Evolutionary conservation across 2,888 invertebrate genomes (phyloP).

Genomic region (Acrocyrtus sp.): DNA sequence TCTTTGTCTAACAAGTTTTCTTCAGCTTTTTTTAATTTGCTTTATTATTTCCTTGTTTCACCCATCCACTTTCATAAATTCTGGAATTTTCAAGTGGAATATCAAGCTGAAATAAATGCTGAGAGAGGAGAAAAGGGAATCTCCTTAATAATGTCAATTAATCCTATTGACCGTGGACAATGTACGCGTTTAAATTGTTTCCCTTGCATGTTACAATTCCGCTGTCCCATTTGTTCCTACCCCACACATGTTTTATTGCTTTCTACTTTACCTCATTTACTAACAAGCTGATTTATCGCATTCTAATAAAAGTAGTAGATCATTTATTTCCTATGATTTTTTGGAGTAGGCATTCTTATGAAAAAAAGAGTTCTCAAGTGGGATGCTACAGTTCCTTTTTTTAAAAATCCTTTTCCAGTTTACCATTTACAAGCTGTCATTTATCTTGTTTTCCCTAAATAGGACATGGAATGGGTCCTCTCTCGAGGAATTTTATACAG

Average conservation of each 20-base stretch:
- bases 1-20: not conserved
- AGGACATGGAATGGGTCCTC: not conserved
- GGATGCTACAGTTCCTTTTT: not conserved
- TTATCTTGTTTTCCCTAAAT: slow-evolving; percentile 21
- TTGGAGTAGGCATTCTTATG: not conserved
- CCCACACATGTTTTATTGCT: not conserved
- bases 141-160: slow-evolving; percentile 38
- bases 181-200: not conserved
- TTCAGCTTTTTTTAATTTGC: slow-evolving; percentile 6
- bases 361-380: slow-evolving; percentile 11
- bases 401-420: not conserved
- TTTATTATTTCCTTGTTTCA: not conserved
- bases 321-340: not conserved
- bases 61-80: not conserved
- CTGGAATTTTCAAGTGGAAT: slow-evolving; percentile 6
- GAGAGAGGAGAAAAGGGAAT: slow-evolving; percentile 10
- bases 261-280: not conserved
- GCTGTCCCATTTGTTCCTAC: not conserved
- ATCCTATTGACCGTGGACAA: slow-evolving; percentile 29
- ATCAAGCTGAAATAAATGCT: not conserved
- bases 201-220: no score
- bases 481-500: slow-evolving; percentile 28
- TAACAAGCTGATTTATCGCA: slow-evolving; percentile 34
- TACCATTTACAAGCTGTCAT: slow-evolving; percentile 37
- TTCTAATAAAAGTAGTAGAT: slow-evolving; percentile 12